Conservation (phyloP, 1,140 invertebrate genomes). For the Ceratosolen fusciceps region DNA sequence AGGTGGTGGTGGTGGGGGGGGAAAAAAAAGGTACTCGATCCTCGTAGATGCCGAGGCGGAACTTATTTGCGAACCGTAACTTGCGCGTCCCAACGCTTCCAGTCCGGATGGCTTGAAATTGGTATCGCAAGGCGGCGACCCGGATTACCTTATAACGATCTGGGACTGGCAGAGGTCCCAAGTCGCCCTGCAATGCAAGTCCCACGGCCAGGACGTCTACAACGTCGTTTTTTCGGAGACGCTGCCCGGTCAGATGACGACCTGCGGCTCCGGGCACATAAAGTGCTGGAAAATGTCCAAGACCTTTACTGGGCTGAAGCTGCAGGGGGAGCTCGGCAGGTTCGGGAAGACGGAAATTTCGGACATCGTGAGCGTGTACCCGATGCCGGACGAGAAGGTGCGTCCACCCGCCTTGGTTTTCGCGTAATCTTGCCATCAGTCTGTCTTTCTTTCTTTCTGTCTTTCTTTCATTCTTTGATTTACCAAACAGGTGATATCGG, state of each 20-base stretch:
- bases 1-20: too few species aligned
- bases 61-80: too few species aligned
- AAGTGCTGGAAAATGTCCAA: constrained; percentile 94
- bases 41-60: too few species aligned
- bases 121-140: constrained; percentile 86
- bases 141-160: constrained; percentile 88
- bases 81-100: too few species aligned
- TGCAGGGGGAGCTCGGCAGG: constrained; percentile 86
- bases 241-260: constrained; percentile 82
- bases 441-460: too few species aligned
- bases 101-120: constrained; percentile 85
- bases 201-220: constrained; percentile 84
- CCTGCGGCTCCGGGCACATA: constrained; percentile 85
- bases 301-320: constrained; percentile 91
- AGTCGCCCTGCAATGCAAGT: constrained; percentile 83
- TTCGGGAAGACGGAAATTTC: constrained; percentile 93
- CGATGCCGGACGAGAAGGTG: constrained; percentile 89
- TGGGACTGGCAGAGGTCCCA: constrained; percentile 87
- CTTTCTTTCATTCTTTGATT: neutral
- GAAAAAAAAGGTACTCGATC: too few species aligned
- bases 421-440: neutral
- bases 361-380: constrained; percentile 86
- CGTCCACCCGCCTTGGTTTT: neutral
- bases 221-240: constrained; percentile 85
- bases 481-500: constrained; percentile 78